Evolutionary conservation across 1,140 invertebrate species (phyloP).

Genomic region (Arion vulgaris): DNA sequence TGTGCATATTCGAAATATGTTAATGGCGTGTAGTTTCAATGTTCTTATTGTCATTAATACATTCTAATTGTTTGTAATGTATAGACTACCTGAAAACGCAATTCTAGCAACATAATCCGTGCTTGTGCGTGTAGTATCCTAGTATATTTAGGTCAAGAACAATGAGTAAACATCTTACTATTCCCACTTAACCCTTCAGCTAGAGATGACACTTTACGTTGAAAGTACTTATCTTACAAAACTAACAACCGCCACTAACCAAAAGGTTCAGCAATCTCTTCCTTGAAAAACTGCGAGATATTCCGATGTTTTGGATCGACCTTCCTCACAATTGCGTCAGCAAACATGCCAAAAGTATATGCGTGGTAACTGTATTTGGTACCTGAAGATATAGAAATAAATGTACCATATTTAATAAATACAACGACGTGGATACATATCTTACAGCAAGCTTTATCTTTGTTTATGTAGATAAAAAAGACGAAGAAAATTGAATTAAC

Average conservation of each 20-base stretch:
- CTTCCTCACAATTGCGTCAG: constrained; percentile 69
- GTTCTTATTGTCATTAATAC: too few species aligned
- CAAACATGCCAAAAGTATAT: constrained; percentile 70
- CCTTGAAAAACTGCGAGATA: constrained; percentile 68
- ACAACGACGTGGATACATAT: not conserved
- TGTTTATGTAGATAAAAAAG: too few species aligned
- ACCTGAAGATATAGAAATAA: constrained; percentile 35
- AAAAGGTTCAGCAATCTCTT: constrained; percentile 71
- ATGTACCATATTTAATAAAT: too few species aligned
- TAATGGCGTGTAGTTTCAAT: too few species aligned
- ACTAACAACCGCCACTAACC: constrained; percentile 49
- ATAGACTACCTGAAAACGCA: too few species aligned
- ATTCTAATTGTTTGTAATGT: too few species aligned
- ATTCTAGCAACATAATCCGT: too few species aligned
- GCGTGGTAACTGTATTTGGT: constrained; percentile 66
- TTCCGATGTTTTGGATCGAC: constrained; percentile 67
- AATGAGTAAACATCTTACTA: too few species aligned
- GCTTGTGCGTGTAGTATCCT: too few species aligned
- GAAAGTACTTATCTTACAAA: not conserved
- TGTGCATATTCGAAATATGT: too few species aligned
- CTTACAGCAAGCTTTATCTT: constrained; percentile 1
- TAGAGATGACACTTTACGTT: not conserved
- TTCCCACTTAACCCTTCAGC: not conserved
- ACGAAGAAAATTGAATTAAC: too few species aligned
- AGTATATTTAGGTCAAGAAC: too few species aligned